Percentiles rank a stretch among this genome's conserved stretches.
phyloP scores from a whole-genome alignment of 2,797 vertebrate genomes.

The Squalus acanthias region DNA sequence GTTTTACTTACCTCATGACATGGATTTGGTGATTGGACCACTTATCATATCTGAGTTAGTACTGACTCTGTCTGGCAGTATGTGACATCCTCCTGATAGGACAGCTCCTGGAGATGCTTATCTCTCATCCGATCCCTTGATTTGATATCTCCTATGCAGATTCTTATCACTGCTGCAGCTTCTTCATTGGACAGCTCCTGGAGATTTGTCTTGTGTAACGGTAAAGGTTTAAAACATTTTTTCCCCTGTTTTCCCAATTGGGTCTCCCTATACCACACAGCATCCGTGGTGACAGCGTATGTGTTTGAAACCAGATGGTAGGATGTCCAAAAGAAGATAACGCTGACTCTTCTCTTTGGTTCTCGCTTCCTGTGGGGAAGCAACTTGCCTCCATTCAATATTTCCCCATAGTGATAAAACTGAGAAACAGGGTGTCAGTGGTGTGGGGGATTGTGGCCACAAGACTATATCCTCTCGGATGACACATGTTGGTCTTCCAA shows the following conservation, averaged over 20 bases:
- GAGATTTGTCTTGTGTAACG: neutral
- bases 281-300: neutral
- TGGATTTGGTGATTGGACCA: neutral
- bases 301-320: neutral
- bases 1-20: neutral
- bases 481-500: no score
- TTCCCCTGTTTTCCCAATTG: neutral
- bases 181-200: neutral
- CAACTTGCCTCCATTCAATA: no score
- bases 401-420: no score
- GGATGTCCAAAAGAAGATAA: neutral
- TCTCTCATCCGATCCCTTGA: neutral
- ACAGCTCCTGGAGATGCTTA: neutral
- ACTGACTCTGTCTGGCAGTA: neutral
- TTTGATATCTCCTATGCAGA: neutral
- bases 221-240: neutral
- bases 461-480: no score
- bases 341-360: neutral
- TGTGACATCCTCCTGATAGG: neutral
- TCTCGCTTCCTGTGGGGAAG: neutral
- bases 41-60: neutral
- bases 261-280: neutral
- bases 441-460: neutral
- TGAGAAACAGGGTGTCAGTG: no score
- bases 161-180: neutral